Base-by-base conservation (phyloP, 2,888 invertebrate genomes). In the Isoperla grammatica region DNA sequence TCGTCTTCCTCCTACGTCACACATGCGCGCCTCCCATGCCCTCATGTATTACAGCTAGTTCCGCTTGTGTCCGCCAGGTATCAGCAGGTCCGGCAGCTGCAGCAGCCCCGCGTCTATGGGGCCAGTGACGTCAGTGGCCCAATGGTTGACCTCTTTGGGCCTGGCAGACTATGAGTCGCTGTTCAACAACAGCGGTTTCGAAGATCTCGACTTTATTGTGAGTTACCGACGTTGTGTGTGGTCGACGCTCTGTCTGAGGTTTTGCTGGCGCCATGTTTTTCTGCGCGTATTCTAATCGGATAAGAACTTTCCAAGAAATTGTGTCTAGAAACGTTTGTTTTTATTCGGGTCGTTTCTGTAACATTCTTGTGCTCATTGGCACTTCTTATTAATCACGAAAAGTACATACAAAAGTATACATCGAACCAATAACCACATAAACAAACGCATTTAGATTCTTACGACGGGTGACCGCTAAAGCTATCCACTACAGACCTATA, bases 121-220 rank as follows among this genome's bases (percentile, higher is more conserved):
- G 66, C 65, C 19, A 57, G 59, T 46, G 61, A 64, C 15, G 57
- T 56, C 81, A 64, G 80, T 93, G 12, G 88, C 88, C 40, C 84
- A 87, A 56, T 91, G 95, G 88, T 75, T 96, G 59, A 82, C 87
- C 8, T 82, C 82, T 56, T 77, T 91, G 13, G 87, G 88, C 1
- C 78, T 96, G 66, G 82, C 84, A 37, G 89, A 95, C 72, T 90
- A 94, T 71, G 90, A 91, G 70, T 83, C 87, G n/a, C 77, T 87
- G 54, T 88, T 97, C 67, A 75, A 88, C 64, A 86, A 87, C 67
- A 88, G 90, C 70, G 97, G 97, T 29, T 96, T 87, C 72, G 96
- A 97, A 74, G 89, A 95, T 74, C 80, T 91, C 61, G 88, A 93
- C 68, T 96, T 94, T 78, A 78, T 97, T 81, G 96, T 95, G 76